Base-by-base conservation (phyloP, 2,113 vertebrate species). In the Campylomormyrus numenius region DNA sequence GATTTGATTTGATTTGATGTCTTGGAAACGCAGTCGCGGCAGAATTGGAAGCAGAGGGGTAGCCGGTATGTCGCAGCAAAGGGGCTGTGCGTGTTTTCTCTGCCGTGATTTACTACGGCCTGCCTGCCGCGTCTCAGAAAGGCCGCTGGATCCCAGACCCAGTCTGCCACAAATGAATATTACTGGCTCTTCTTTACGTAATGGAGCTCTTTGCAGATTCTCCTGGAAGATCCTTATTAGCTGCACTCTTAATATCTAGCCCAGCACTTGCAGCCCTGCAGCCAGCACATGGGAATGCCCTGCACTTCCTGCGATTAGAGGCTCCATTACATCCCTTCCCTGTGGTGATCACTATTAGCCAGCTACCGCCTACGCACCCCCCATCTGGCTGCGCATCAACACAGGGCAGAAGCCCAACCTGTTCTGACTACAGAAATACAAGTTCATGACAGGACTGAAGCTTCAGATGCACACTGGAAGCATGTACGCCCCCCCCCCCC, bases 1-100 rank as follows among this genome's bases (percentile, higher is more conserved):
- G 17, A 24, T 87, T 91, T 92, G 17, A 24, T 87, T 91, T 92
- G 92, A 17, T 92, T 94, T 93, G 88, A 90, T 87, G 53, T 93
- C 93, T 93, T 88, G 92, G 94, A 93, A 95, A 95, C 91, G 92
- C 93, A 93, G 92, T 83, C 9, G 85, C 90, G 88, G 89, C 88
- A 90, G 90, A 94, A 93, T 93, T 90, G 91, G 93, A 95, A 93
- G 91, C 92, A 88, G 1, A 83, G 91, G 92, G 91, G 91, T 92
- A 90, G 91, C 92, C 94, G 94, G 93, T 93, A 94, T 95, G 92
- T 93, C 88, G 35, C 91, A 24, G 85, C 49, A 1, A 17, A 15
- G 70, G 9, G 70, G 70, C 1, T 4, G 11, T 39, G 70, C 13
- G 10, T 77, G 70, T 39, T 39, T 77, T 19, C 39, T 80, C 15